Conservation (phyloP, 1,140 invertebrate species). For the Platyscapa corneri region DNA sequence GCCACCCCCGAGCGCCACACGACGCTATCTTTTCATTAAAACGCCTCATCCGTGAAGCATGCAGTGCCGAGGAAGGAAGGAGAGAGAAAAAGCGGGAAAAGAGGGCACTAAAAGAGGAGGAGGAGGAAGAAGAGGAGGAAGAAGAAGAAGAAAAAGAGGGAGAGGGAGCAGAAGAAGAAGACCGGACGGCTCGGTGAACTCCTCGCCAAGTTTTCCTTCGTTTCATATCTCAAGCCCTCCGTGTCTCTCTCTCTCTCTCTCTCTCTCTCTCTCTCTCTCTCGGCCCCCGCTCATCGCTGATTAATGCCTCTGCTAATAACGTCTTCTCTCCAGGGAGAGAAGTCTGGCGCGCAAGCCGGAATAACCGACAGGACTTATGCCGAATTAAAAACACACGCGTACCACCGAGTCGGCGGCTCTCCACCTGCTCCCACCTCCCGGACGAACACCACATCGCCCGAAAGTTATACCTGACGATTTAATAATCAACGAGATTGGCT, state of each 20-base stretch:
- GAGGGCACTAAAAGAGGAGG: too few relatives aligned
- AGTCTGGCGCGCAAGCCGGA: slow-evolving; percentile 48
- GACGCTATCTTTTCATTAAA: slow-evolving; percentile 73
- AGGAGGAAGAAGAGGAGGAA: slow-evolving; percentile 24
- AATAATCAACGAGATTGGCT: slow-evolving; percentile 17
- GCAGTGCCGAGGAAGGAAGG: slow-evolving; percentile 17
- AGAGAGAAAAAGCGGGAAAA: slow-evolving; percentile 46
- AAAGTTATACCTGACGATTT: slow-evolving; percentile 35
- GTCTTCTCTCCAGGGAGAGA: slow-evolving; percentile 67
- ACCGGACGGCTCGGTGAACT: slow-evolving; percentile 1
- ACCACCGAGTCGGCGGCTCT: too few relatives aligned
- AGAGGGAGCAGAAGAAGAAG: too few relatives aligned
- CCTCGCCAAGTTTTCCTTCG: slow-evolving; percentile 64
- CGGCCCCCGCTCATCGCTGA: slow-evolving; percentile 58
- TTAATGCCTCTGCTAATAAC: slow-evolving; percentile 74
- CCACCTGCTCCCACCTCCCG: background rate
- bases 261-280: too few relatives aligned
- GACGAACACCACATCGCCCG: background rate
- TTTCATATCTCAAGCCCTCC: slow-evolving; percentile 70
- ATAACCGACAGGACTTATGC: slow-evolving; percentile 66
- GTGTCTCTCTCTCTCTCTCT: slow-evolving; percentile 46
- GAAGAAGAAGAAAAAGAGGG: slow-evolving; percentile 47
- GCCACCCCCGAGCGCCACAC: background rate
- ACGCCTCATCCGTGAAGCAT: slow-evolving; percentile 68
- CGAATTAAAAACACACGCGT: slow-evolving; percentile 70